Base-by-base conservation (phyloP, 2,888 invertebrate genomes). In the Drosophila kanekoi region DNA sequence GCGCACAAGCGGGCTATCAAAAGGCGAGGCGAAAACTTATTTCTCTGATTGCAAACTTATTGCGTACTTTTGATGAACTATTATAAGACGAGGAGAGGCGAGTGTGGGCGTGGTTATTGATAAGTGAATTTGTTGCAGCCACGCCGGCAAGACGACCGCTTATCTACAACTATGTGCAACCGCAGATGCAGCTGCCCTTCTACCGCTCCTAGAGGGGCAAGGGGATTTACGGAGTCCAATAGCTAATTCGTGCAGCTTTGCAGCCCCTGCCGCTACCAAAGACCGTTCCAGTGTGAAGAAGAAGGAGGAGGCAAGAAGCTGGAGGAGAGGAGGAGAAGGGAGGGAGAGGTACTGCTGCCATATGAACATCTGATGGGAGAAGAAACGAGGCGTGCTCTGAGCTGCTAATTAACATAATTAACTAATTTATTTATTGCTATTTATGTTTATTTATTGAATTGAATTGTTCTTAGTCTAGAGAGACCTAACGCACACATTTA, bases 151-250 rank as follows among this genome's bases (percentile, higher is more conserved):
- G 83, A 60, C 69, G 88, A 56, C 91, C 91, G 13, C 72, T 91
- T 40, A 82, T 89, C 49, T 91, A 91, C 65, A 91, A 91, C 67
- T 91, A 91, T 56, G 64, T 90, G 67, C 90, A 90, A 53, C 89
- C 89, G n/a, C 89, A 88, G 65, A 61, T 81, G 33, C 89, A 88
- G 58, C 70, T 85, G 63, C 90, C 91, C 33, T 91, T 81, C 62
- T 89, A 85, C 59, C 75, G 90, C 53, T 75, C 86, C 58, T 87
- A 82, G 32, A 82, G 32, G 32, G 40, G 11, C 33, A 6, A 23
- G 9, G 43, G 60, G 43, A 16, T 4, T 8, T 66, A 6, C 28
- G 28, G 8, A 28, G 8, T 28, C 28, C 28, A 8, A 8, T 28
- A 73, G 84, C 68, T 72, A 70, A 80, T 78, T 64, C 67, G 62